Percentiles rank a stretch among this genome's conserved stretches.
Evolutionary conservation across 2,888 invertebrate genomes (phyloP).

Genomic region (Himalopsyche japonica): DNA sequence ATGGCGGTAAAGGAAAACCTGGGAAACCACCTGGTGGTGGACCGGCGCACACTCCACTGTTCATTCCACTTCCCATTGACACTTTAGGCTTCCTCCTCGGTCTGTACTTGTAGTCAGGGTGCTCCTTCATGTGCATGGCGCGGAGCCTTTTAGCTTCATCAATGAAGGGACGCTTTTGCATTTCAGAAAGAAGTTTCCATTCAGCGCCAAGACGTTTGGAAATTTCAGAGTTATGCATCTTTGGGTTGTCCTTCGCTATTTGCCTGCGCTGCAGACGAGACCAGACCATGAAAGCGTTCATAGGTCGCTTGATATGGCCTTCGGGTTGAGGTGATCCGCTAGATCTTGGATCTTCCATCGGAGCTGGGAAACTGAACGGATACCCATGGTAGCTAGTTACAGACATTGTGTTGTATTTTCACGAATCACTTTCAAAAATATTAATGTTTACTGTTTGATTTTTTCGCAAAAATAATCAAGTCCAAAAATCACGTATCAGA

Average conservation of each 20-base stretch:
- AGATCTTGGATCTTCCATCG: conserved; percentile 57
- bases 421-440: conserved; percentile 28
- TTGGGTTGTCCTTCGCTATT: conserved; percentile 93
- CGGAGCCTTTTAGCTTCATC: conserved; percentile 92
- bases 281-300: conserved; percentile 99
- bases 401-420: conserved; percentile 47
- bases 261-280: conserved; percentile 87
- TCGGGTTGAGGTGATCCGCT: conserved; percentile 61
- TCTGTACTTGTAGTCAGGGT: conserved; percentile 89
- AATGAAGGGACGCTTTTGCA: conserved; percentile 90
- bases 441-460: not conserved
- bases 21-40: conserved; percentile 56
- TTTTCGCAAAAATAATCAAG: not conserved
- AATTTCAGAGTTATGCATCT: conserved; percentile 89
- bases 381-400: conserved; percentile 60
- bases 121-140: conserved; percentile 87
- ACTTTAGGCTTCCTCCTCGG: conserved; percentile 84
- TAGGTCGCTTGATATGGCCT: conserved; percentile 91
- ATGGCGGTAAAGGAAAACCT: conserved; percentile 65
- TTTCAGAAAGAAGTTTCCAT: conserved; percentile 87
- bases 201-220: conserved; percentile 90
- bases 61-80: conserved; percentile 59
- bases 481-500: conserved; percentile 6
- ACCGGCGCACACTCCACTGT: conserved; percentile 51
- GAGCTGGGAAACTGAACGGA: conserved; percentile 59